Percentiles rank a stretch among this genome's conserved stretches.
Conservation (phyloP, 2,797 vertebrate genomes). For the Notamacropus eugenii region DNA sequence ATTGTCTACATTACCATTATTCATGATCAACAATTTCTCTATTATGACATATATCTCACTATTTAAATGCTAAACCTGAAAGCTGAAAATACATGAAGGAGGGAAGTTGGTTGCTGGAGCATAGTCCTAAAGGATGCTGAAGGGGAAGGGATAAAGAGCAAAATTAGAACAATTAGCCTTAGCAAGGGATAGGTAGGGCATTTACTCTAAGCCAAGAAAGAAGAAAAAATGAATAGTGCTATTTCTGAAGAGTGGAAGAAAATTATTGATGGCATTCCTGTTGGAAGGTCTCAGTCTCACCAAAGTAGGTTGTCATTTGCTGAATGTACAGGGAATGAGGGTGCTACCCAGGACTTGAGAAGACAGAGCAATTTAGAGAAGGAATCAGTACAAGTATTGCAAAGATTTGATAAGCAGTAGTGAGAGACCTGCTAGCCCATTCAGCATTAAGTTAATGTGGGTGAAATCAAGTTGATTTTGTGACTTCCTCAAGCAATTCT, state of each 20-base stretch:
- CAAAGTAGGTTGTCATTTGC: neutral
- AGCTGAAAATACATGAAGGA: neutral
- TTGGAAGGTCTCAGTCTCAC: neutral
- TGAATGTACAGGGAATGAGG: neutral
- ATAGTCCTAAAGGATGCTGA: neutral
- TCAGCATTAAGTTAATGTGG: neutral
- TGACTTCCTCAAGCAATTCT: neutral
- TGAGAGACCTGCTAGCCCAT: neutral
- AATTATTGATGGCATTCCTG: neutral
- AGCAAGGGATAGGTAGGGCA: neutral
- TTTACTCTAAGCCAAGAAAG: neutral
- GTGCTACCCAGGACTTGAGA: neutral
- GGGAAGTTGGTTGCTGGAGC: neutral
- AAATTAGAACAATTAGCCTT: neutral
- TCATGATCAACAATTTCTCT: neutral
- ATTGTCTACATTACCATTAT: neutral
- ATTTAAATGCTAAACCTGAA: neutral
- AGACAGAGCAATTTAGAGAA: neutral
- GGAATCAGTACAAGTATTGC: neutral
- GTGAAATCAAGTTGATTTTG: neutral
- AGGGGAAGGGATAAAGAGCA: neutral
- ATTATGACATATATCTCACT: neutral
- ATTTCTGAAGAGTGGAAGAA: neutral
- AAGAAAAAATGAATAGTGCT: neutral
- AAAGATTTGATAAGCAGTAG: neutral